phyloP scores from a whole-genome alignment of 2,888 invertebrate genomes.

The Nymphalis polychloros region DNA sequence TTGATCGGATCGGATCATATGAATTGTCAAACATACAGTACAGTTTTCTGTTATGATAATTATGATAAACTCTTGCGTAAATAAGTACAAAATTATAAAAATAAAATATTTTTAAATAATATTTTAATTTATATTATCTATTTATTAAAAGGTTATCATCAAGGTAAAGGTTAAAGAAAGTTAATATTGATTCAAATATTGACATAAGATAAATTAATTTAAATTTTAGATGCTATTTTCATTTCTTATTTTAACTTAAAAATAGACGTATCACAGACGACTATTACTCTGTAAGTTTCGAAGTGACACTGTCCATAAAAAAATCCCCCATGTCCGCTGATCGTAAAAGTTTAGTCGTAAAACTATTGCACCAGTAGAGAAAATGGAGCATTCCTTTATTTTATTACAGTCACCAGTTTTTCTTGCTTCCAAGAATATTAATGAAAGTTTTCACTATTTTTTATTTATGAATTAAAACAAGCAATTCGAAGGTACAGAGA shows the following conservation, averaged over 20 bases:
- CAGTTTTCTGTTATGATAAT: too few relatives aligned
- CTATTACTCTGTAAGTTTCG: constrained; percentile 24
- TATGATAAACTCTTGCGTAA: too few relatives aligned
- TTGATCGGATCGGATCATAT: too few relatives aligned
- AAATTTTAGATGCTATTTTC: background rate
- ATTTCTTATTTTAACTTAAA: constrained; percentile 7
- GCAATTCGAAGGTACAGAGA: constrained; percentile 13
- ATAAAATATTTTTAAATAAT: too few relatives aligned
- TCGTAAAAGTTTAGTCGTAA: constrained; percentile 35
- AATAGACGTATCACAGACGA: constrained; percentile 3
- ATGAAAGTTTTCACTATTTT: constrained; percentile 15
- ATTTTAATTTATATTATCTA: too few relatives aligned
- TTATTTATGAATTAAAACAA: constrained; percentile 15
- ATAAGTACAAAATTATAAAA: too few relatives aligned
- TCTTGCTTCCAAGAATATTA: constrained; percentile 15
- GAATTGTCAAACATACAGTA: too few relatives aligned
- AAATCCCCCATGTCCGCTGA: constrained; percentile 27
- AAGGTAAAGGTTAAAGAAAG: too few relatives aligned
- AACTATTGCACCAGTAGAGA: constrained; percentile 31
- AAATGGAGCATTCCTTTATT: constrained; percentile 27
- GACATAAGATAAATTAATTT: background rate
- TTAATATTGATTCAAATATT: too few relatives aligned
- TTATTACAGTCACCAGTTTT: constrained; percentile 13
- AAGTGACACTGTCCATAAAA: constrained; percentile 29
- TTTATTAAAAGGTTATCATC: too few relatives aligned